These are phyloP conservation scores for Rhynchomys soricoides DNA, from an alignment of 2,113 vertebrate species.

Conservation along the genomic window DNA sequence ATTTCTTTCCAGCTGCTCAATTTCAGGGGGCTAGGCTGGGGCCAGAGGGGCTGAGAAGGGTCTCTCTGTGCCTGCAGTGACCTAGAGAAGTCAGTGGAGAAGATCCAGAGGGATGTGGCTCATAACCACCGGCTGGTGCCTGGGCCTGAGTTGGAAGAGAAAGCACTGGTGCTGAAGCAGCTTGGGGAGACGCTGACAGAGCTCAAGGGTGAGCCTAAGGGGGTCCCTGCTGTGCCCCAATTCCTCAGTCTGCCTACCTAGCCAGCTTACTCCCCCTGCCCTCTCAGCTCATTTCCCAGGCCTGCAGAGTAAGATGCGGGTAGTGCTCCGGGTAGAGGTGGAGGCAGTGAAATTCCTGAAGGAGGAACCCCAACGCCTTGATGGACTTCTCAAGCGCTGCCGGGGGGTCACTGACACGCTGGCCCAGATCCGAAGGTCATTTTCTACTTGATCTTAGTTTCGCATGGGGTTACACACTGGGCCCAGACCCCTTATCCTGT, in stretches of 20 bases:
- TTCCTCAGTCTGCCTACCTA: not conserved
- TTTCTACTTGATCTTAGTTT: not conserved
- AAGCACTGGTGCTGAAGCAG: constrained; percentile 93
- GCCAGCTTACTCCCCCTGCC: not conserved
- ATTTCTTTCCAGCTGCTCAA: constrained; percentile 56
- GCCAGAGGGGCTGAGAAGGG: constrained; percentile 66
- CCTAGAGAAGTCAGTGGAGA: constrained; percentile 97
- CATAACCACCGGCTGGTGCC: constrained; percentile 94
- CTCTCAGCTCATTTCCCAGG: constrained; percentile 95
- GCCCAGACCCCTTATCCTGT: not conserved
- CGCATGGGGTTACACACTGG: not conserved
- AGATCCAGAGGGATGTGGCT: constrained; percentile 94
- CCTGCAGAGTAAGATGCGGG: constrained; percentile 99
- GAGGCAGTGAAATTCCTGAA: constrained; percentile 99
- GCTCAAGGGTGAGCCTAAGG: constrained; percentile 91
- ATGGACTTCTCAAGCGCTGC: constrained; percentile 96
- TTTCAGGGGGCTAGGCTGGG: constrained; percentile 69
- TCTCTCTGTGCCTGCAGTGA: constrained; percentile 88
- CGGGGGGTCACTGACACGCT: constrained; percentile 92
- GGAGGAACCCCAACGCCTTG: constrained; percentile 97
- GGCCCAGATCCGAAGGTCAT: constrained; percentile 88
- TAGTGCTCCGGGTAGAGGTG: constrained; percentile 97
- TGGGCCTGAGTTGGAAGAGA: constrained; percentile 96
- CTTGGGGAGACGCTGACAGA: constrained; percentile 96
- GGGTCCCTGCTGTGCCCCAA: not conserved